Base-by-base conservation (phyloP, 1,140 invertebrate genomes). In the Oryzaephilus surinamensis region DNA sequence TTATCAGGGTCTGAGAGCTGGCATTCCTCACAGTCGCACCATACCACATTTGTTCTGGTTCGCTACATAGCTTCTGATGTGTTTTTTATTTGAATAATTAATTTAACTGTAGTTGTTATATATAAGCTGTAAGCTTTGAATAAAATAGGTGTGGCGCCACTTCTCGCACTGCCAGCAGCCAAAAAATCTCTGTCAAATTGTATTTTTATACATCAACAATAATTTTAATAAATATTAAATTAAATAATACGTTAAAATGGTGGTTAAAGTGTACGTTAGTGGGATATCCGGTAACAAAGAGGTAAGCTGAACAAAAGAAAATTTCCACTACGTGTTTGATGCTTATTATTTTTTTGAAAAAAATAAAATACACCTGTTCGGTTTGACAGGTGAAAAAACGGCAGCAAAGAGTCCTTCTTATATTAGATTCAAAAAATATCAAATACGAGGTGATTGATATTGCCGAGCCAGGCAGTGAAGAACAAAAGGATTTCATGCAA, bases 401-500 rank as follows among this genome's bases (percentile, higher is more conserved):
- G 50, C 91, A 96, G 61, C 85, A 91, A 61, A 72, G 87, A 41
- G 85, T 94, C 14, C 64, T 84, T 41, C 88, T 93, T 77, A 88
- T 93, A 57, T 66, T 96, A 48, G 85, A 91, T 52, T 87, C 85
- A 52, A 84, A 88, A 70, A 79, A 76, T 61, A 82, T 96, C 52
- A 71, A 80, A 40, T 92, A 88, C 64, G 78, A 88, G 62, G 67
- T 77, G 14, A 80, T 96, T 48, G 93, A 97, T 63, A 93, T 97
- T 52, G 84, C 90, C 20, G 88, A 92, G 62, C 87, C 89, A 13
- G 81, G 79, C 19, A 81, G 80, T 60, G 89, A 94, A 62, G 65
- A 74, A 32, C 80, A 89, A 33, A 89, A 88, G 64, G 84, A 89
- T 51, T 86, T 87, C 56, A 94, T 97, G 89, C 82, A 91, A 62